Evolutionary conservation across 2,113 vertebrate genomes (phyloP).

Genomic region (Muscicapa adusta): DNA sequence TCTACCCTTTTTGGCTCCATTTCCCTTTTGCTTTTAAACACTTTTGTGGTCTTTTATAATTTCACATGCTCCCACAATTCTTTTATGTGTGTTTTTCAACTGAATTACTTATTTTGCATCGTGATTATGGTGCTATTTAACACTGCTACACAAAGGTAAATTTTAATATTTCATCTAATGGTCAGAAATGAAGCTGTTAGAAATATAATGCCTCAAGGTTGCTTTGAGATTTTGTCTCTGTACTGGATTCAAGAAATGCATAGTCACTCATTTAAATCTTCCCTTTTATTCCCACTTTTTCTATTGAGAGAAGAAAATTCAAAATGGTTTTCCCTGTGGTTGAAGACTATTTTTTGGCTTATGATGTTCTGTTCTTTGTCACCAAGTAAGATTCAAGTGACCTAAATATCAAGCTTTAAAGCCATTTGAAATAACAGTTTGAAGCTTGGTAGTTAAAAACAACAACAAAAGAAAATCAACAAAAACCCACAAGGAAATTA

Average conservation of each 20-base stretch:
- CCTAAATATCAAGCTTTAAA: conserved; percentile 22
- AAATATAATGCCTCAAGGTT: not conserved
- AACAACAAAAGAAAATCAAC: not conserved
- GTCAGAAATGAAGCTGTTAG: not conserved
- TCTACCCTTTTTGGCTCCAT: not conserved
- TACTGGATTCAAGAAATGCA: not conserved
- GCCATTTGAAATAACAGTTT: not conserved
- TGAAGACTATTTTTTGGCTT: not conserved
- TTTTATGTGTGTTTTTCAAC: not conserved
- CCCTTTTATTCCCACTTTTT: not conserved
- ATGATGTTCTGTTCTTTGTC: conserved; percentile 14
- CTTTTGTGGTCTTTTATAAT: not conserved
- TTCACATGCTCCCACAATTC: not conserved
- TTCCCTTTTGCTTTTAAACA: not conserved
- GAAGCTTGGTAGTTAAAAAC: not conserved
- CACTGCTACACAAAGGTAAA: not conserved
- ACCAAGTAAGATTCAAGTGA: not conserved
- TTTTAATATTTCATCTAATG: not conserved
- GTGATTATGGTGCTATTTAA: not conserved
- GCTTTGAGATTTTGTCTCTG: not conserved
- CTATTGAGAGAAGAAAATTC: not conserved
- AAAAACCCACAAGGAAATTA: not conserved
- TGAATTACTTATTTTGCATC: not conserved
- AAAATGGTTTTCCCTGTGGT: not conserved
- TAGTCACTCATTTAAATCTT: not conserved